Conservation (phyloP, 2,888 invertebrate species). For the Phoenoteleia sp. region DNA sequence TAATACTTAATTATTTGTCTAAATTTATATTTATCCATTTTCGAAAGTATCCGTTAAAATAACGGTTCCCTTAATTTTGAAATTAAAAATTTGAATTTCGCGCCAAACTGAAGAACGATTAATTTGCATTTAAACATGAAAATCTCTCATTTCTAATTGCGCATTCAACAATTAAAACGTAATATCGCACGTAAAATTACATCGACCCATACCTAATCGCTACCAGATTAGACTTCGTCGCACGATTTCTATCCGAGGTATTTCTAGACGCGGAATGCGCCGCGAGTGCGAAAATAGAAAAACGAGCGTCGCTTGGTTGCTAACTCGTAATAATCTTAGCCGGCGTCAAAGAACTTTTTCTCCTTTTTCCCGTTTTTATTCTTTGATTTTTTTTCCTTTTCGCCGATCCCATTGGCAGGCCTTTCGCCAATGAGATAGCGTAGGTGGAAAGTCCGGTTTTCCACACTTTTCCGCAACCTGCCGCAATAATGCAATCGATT, state of each 20-base stretch:
- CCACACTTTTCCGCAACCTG: slow-evolving; percentile 48
- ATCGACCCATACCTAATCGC: slow-evolving; percentile 34
- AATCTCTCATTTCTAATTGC: too few relatives aligned
- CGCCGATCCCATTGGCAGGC: slow-evolving; percentile 39
- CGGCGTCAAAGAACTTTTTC: slow-evolving; percentile 48
- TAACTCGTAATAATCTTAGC: slow-evolving; percentile 63
- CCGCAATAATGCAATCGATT: slow-evolving; percentile 52
- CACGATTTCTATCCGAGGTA: slow-evolving; percentile 61
- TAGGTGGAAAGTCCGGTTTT: slow-evolving; percentile 63
- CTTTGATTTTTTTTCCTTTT: slow-evolving; percentile 23
- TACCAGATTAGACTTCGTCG: slow-evolving; percentile 50
- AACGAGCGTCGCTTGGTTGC: slow-evolving; percentile 59
- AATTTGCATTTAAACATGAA: too few relatives aligned
- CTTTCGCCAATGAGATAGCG: slow-evolving; percentile 50
- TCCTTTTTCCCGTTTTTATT: slow-evolving; percentile 13
- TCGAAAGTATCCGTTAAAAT: background rate
- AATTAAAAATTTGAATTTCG: slow-evolving; percentile 6
- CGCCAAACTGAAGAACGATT: too few relatives aligned
- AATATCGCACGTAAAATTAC: slow-evolving; percentile 18
- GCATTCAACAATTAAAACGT: slow-evolving; percentile 36
- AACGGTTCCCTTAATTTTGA: background rate
- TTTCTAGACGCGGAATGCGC: slow-evolving; percentile 70
- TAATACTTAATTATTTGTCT: too few relatives aligned
- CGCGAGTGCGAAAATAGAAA: slow-evolving; percentile 72
- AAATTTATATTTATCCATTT: too few relatives aligned